phyloP scores from a whole-genome alignment of 2,113 vertebrate species.

The Piliocolobus tephrosceles region DNA sequence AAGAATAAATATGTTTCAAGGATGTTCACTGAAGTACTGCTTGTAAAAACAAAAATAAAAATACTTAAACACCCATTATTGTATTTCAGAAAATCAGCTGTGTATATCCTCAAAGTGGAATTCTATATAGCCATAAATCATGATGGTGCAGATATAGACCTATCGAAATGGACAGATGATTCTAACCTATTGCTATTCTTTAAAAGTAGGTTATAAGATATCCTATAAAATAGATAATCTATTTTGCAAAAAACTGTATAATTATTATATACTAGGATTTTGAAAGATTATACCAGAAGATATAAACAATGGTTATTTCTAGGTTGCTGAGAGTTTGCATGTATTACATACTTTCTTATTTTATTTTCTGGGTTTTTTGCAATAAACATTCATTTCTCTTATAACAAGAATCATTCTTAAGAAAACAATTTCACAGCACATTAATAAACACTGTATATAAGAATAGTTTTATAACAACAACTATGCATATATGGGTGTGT shows the following conservation, averaged over 20 bases:
- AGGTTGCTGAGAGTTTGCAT: background rate
- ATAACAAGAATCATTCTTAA: background rate
- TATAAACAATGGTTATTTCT: background rate
- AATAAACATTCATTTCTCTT: background rate
- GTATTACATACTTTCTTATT: background rate
- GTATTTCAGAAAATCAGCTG: background rate
- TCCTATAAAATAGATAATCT: background rate
- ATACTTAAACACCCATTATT: background rate
- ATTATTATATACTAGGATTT: background rate
- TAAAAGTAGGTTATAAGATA: background rate
- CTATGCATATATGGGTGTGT: background rate
- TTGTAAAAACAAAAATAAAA: conserved; percentile 14
- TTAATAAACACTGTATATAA: background rate
- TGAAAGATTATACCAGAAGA: background rate
- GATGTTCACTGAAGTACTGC: background rate
- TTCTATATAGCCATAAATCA: background rate
- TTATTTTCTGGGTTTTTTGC: background rate
- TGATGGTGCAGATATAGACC: background rate
- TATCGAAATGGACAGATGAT: background rate
- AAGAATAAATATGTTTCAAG: background rate
- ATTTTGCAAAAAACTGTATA: background rate
- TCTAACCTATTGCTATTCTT: background rate
- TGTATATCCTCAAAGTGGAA: background rate
- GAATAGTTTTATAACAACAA: background rate
- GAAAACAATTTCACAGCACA: background rate